These are phyloP conservation scores for Drosophila cardini DNA, from an alignment of 1,140 invertebrate genomes.

Conservation along the genomic window DNA sequence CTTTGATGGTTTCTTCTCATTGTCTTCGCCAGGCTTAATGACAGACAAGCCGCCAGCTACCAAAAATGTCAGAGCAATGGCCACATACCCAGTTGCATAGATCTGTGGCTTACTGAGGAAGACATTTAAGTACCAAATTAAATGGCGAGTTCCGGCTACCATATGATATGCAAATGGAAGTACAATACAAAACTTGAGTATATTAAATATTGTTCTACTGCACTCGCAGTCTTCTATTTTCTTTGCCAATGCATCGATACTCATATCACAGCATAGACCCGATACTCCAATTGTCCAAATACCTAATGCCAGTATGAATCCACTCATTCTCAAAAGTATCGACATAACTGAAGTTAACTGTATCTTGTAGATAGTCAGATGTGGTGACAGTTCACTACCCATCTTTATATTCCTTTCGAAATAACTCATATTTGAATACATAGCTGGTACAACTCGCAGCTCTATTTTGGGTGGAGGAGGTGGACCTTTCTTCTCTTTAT, in stretches of 20 bases:
- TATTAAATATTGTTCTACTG: constrained; percentile 83
- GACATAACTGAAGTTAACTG: constrained; percentile 92
- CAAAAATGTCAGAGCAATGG: constrained; percentile 81
- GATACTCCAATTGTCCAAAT: constrained; percentile 85
- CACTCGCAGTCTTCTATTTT: constrained; percentile 85
- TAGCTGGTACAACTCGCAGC: constrained; percentile 36
- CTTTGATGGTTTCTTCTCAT: not conserved
- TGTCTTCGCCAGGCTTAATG: not conserved
- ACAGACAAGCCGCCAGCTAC: constrained; percentile 36
- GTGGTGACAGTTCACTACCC: constrained; percentile 92
- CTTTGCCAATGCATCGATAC: constrained; percentile 85
- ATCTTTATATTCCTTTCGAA: constrained; percentile 89
- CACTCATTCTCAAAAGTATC: constrained; percentile 91
- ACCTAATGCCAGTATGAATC: constrained; percentile 86
- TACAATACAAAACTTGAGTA: constrained; percentile 86
- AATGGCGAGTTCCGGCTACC: constrained; percentile 89
- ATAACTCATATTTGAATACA: constrained; percentile 82
- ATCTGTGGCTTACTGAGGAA: constrained; percentile 89
- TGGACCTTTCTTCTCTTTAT: not conserved
- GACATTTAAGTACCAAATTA: constrained; percentile 89
- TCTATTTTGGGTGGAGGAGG: constrained; percentile 19
- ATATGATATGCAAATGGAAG: constrained; percentile 88
- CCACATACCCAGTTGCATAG: constrained; percentile 88
- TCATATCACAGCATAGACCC: constrained; percentile 85
- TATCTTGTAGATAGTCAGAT: constrained; percentile 92